These are phyloP conservation scores for Lepus oiostolus DNA, from an alignment of 2,797 vertebrate genomes.

Conservation along the genomic window DNA sequence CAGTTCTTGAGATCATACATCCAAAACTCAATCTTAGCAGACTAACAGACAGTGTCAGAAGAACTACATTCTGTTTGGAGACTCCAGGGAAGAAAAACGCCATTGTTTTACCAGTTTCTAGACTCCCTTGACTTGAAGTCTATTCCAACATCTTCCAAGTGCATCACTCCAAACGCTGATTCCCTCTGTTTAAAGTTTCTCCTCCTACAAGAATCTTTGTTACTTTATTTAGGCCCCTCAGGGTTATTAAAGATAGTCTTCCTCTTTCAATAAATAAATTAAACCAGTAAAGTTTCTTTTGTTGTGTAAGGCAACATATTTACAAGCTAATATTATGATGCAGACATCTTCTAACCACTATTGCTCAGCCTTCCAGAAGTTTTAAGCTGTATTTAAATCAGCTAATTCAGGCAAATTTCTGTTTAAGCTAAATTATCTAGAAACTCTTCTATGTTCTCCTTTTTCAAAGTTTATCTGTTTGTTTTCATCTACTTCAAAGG, in stretches of 20 bases:
- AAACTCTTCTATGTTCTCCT: background rate
- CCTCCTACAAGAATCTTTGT: background rate
- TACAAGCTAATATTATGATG: background rate
- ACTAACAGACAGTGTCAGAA: background rate
- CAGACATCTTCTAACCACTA: background rate
- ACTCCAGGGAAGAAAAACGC: background rate
- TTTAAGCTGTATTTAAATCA: slow-evolving; percentile 3
- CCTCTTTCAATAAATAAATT: background rate
- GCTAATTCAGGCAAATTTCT: background rate
- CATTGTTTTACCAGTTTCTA: background rate
- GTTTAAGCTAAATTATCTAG: background rate
- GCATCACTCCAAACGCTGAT: background rate
- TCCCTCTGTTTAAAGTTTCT: background rate
- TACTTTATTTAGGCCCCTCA: background rate
- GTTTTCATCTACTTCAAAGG: too few species aligned
- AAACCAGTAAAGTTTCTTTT: background rate
- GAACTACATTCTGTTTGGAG: background rate
- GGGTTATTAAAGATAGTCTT: background rate
- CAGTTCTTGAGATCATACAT: background rate
- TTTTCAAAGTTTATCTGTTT: background rate
- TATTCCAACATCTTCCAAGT: background rate
- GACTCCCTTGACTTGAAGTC: background rate
- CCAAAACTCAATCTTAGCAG: background rate
- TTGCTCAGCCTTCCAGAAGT: background rate
- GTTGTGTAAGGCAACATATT: background rate